Conservation (phyloP, 92 coral and sea anemone species). For the Siderastrea radians region DNA sequence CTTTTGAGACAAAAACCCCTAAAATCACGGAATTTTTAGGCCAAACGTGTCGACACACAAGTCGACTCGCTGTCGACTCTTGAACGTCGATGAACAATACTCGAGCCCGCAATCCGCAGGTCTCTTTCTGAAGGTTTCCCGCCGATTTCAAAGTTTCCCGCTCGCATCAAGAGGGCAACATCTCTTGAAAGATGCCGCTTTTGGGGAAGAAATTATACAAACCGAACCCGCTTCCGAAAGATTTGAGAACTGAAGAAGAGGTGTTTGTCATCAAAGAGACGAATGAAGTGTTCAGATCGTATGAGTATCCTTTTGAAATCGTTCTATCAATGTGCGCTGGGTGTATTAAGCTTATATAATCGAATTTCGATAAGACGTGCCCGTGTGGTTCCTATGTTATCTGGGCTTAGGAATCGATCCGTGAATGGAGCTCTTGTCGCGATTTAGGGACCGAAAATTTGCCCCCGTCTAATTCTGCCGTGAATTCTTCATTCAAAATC, state of each 20-base stretch:
- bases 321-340: too few relatives aligned
- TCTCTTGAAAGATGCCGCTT: slow-evolving; percentile 81
- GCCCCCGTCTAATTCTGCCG: not conserved
- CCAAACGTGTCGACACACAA: not conserved
- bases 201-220: slow-evolving; percentile 75
- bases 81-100: not conserved
- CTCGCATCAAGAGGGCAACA: slow-evolving; percentile 22
- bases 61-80: not conserved
- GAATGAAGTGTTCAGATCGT: slow-evolving; percentile 90
- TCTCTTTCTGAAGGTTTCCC: slow-evolving; percentile 62
- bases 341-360: too few relatives aligned
- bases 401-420: not conserved
- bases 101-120: slow-evolving; percentile 45
- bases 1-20: not conserved
- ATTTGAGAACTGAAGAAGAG: slow-evolving; percentile 84
- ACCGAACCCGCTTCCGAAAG: slow-evolving; percentile 79
- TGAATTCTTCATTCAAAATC: not conserved
- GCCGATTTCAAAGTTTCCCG: slow-evolving; percentile 90
- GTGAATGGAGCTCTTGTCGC: not conserved
- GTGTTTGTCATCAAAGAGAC: slow-evolving; percentile 90
- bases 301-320: slow-evolving; percentile 88
- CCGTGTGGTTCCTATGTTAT: too few relatives aligned
- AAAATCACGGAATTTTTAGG: not conserved
- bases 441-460: not conserved
- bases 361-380: too few relatives aligned